Evolutionary conservation across 1,140 invertebrate species (phyloP), one percentile per base, ranked within the genome.

Genomic region (Ostrea edulis): DNA sequence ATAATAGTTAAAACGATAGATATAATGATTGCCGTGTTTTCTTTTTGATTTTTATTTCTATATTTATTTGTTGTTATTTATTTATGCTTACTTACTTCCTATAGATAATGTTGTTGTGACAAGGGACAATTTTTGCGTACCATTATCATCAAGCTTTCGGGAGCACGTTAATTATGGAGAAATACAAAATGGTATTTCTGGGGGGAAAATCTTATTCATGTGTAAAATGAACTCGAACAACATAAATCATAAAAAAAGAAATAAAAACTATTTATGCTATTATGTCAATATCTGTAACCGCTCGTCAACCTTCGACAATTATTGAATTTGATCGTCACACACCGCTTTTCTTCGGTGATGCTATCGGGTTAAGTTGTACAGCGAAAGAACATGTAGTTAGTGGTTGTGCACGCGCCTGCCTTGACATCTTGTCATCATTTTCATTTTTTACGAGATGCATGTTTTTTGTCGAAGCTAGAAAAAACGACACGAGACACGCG

Each of bases 321-420:
- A 77, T 77, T 77, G 68, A 77, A 77, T 77, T 77, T 77, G 68
- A 77, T 77, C 29, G 68, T 77, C 68, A 77, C 68, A 77, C 68
- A 77, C 29, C 14, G 68, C 25, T 12, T 44, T 77, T 77, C 68
- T 77, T 77, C 25, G 8, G 68, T 35, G 68, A 77, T 77, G 68
- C 68, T 77, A 77, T 77, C 68, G 11, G 9, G 68, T 77, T 77
- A 77, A 77, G 68, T 77, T 77, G 25, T 77, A 25, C 25, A 11
- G 68, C 68, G 68, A 35, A 77, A 35, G 68, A 77, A 12, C 68
- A 77, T 77, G 68, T 77, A 77, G 68, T 77, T 77, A 77, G 68
- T 25, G 68, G 68, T 77, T 12, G 12, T 22, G 29, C 68, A 77
- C 68, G 68, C 68, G 68, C 22, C 68, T 35, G 5, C 25, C 29